These are phyloP conservation scores for Metridium senile DNA, from an alignment of 92 coral and sea anemone genomes.

Conservation along the genomic window DNA sequence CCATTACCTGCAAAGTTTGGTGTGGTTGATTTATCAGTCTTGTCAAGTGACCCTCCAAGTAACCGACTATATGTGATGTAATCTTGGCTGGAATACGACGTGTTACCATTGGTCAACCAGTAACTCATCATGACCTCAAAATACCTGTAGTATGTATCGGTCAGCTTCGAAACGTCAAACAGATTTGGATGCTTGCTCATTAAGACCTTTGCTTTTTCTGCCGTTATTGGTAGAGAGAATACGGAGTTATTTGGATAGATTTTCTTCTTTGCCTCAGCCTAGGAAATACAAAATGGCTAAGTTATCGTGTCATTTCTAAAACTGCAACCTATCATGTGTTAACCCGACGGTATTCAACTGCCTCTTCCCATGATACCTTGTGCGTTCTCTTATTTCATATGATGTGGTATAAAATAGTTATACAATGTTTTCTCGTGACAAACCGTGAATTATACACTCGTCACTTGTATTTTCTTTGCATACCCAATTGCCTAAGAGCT, in stretches of 20 bases:
- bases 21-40: constrained; percentile 51
- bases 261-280: constrained; percentile 74
- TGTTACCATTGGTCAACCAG: constrained; percentile 85
- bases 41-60: constrained; percentile 81
- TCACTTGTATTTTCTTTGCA: too few species aligned
- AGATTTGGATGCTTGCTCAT: constrained; percentile 73
- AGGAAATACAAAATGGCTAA: neutral
- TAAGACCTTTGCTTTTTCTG: constrained; percentile 54
- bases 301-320: too few species aligned
- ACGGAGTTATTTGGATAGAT: constrained; percentile 71
- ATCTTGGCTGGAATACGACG: constrained; percentile 65
- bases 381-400: too few species aligned
- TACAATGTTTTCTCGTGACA: too few species aligned
- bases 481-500: too few species aligned
- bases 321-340: too few species aligned
- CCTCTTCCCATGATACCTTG: too few species aligned
- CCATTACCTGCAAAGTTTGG: constrained; percentile 71
- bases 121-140: constrained; percentile 83
- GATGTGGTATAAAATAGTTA: too few species aligned
- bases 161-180: constrained; percentile 63
- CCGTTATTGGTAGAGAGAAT: constrained; percentile 62
- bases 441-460: too few species aligned
- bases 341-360: too few species aligned
- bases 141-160: constrained; percentile 81
- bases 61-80: constrained; percentile 78